Conservation (phyloP, 1,140 invertebrate genomes). For the Drosophila nannoptera region DNA sequence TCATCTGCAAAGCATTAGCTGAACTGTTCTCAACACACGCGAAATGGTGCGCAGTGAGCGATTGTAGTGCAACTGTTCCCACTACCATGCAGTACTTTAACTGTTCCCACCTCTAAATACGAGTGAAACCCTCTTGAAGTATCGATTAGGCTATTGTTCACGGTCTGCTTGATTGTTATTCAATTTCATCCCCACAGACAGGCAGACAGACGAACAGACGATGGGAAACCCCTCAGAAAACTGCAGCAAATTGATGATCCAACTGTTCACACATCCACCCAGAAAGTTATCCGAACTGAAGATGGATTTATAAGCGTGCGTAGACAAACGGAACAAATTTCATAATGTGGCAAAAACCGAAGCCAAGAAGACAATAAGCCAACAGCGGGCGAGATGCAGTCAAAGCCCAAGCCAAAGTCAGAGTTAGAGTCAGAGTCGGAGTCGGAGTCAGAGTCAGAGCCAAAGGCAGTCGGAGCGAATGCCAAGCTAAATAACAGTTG, state of each 20-base stretch:
- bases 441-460: conserved; percentile 18
- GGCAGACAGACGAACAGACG: conserved; percentile 13
- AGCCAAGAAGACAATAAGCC: conserved; percentile 14
- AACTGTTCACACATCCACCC: conserved; percentile 18
- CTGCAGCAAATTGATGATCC: conserved; percentile 53
- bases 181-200: conserved; percentile 43
- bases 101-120: too few relatives aligned
- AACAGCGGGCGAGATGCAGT: too few relatives aligned
- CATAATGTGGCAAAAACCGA: conserved; percentile 39
- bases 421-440: too few relatives aligned
- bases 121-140: conserved; percentile 2
- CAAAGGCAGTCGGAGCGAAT: conserved; percentile 26
- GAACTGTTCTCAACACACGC: too few relatives aligned
- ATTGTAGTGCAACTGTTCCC: too few relatives aligned
- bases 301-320: conserved; percentile 23
- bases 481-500: conserved; percentile 51
- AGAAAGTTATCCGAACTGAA: neutral
- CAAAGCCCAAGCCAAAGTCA: conserved; percentile 11
- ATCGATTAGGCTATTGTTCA: conserved; percentile 12
- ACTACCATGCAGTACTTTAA: neutral
- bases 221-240: conserved; percentile 49
- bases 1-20: too few relatives aligned
- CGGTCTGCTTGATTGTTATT: conserved; percentile 35
- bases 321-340: conserved; percentile 45
- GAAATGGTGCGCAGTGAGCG: too few relatives aligned